Percentiles rank a stretch among this genome's conserved stretches.
These are phyloP conservation scores for Regulus satrapa DNA, from an alignment of 2,113 vertebrate species.

Conservation along the genomic window DNA sequence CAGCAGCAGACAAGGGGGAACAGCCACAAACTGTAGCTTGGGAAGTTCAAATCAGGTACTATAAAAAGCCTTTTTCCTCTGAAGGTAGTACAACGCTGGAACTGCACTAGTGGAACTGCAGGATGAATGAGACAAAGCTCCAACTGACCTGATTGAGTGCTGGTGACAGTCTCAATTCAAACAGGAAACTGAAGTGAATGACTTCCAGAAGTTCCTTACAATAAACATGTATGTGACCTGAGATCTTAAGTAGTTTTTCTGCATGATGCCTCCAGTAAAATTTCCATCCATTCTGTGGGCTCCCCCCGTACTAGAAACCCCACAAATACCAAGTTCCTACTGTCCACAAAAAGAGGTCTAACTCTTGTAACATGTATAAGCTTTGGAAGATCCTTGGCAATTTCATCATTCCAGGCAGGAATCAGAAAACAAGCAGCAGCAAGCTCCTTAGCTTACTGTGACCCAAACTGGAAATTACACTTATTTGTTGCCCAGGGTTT, in stretches of 20 bases:
- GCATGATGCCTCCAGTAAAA: not conserved
- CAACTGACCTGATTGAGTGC: not conserved
- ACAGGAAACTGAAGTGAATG: not conserved
- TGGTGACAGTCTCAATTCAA: not conserved
- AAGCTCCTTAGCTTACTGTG: not conserved
- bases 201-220: not conserved
- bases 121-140: not conserved
- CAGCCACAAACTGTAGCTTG: not conserved
- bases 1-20: not conserved
- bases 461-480: not conserved
- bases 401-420: not conserved
- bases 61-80: not conserved
- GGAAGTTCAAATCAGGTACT: not conserved
- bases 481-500: not conserved
- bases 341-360: not conserved
- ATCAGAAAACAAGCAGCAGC: not conserved
- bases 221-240: not conserved
- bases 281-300: not conserved
- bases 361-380: not conserved
- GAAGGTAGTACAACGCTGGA: not conserved
- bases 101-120: not conserved
- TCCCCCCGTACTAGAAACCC: not conserved
- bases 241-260: not conserved
- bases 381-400: not conserved
- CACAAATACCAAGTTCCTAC: not conserved